Evolutionary conservation across 2,113 vertebrate species (phyloP).

Genomic region (Empidonax alnorum): DNA sequence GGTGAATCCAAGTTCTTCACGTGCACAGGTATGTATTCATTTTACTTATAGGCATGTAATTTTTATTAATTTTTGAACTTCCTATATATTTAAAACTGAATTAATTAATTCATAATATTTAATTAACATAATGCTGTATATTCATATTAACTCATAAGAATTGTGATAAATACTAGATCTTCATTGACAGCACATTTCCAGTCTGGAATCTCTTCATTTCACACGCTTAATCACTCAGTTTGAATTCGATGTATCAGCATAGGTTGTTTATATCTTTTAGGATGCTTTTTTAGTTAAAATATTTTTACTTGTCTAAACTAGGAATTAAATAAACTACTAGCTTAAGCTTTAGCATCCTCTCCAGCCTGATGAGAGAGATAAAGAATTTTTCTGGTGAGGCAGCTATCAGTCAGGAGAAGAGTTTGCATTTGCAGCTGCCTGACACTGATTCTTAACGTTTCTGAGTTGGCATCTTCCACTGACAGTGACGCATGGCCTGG

Average conservation of each 20-base stretch:
- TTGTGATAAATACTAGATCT: background rate
- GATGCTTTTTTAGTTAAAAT: background rate
- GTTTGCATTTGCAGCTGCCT: background rate
- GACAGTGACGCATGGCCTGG: background rate
- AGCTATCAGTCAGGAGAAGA: background rate
- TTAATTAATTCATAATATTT: background rate
- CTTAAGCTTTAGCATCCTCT: background rate
- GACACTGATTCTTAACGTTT: background rate
- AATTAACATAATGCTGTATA: background rate
- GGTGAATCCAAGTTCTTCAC: constrained; percentile 99
- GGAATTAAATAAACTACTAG: background rate
- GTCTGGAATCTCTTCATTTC: background rate
- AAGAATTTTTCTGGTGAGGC: background rate
- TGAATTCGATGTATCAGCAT: background rate
- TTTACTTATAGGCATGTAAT: background rate
- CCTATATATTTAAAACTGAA: background rate
- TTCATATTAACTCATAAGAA: background rate
- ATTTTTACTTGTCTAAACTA: background rate
- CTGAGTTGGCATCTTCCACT: background rate
- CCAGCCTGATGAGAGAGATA: background rate
- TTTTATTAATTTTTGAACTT: background rate
- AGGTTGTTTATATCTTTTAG: background rate
- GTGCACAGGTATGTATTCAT: constrained; percentile 87
- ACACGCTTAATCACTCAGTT: background rate
- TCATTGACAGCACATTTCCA: background rate